Percentiles rank a stretch among this genome's conserved stretches.
These are phyloP conservation scores for Homalodisca vitripennis DNA, from an alignment of 1,140 invertebrate species.

Conservation along the genomic window DNA sequence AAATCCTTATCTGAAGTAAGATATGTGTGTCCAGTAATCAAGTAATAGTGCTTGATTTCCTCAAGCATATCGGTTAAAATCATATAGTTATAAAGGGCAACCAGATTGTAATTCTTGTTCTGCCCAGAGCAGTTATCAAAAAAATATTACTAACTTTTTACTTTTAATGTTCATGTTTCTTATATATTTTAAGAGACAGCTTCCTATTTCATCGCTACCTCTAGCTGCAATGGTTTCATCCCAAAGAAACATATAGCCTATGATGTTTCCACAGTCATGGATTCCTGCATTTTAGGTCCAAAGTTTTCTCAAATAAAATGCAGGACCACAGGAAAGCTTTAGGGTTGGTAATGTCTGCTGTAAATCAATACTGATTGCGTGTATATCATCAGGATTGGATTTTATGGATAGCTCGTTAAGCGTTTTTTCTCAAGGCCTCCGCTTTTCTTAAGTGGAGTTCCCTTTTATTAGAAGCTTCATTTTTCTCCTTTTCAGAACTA, in stretches of 20 bases:
- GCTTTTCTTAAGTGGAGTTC: constrained; percentile 27
- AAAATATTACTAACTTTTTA: constrained; percentile 16
- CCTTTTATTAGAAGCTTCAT: constrained; percentile 1
- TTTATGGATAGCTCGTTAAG: constrained; percentile 1
- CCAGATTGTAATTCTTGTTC: background rate
- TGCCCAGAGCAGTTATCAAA: constrained; percentile 25
- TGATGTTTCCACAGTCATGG: constrained; percentile 36
- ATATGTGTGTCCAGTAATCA: constrained; percentile 21
- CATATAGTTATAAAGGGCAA: constrained; percentile 8
- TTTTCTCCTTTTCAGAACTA: constrained; percentile 20
- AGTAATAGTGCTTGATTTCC: constrained; percentile 12
- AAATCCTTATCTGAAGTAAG: constrained; percentile 26
- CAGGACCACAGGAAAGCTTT: constrained; percentile 27
- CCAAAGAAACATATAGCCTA: constrained; percentile 37
- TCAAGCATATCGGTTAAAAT: constrained; percentile 9
- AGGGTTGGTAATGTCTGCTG: constrained; percentile 35
- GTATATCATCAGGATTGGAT: constrained; percentile 17
- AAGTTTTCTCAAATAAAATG: constrained; percentile 37
- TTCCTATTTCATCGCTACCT: constrained; percentile 29
- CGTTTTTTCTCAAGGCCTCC: background rate
- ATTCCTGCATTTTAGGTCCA: constrained; percentile 38
- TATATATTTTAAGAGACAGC: constrained; percentile 28
- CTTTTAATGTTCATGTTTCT: constrained; percentile 14
- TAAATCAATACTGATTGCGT: constrained; percentile 24
- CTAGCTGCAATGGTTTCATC: constrained; percentile 33